Evolutionary conservation across 2,888 invertebrate species (phyloP).

Genomic region (Meteorus cinctellus): DNA sequence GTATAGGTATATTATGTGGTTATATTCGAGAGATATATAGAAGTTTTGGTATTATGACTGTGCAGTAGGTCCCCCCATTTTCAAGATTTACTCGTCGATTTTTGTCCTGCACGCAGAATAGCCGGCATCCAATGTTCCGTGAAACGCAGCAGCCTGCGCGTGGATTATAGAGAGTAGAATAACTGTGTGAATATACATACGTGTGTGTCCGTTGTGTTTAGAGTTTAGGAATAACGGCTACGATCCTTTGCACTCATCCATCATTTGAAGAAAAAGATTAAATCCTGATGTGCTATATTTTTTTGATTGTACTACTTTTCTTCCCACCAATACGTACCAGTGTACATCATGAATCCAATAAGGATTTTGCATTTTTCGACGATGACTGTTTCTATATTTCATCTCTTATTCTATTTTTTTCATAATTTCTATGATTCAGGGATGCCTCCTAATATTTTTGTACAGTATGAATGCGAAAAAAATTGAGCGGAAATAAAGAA

Average conservation of each 20-base stretch:
- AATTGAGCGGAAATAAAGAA: not conserved
- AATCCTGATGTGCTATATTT: not conserved
- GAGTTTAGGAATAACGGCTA: constrained; percentile 1
- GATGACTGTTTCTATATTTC: too few relatives aligned
- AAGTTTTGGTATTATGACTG: constrained; percentile 39
- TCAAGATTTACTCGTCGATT: constrained; percentile 16
- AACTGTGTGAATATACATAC: not conserved
- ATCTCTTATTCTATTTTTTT: too few relatives aligned
- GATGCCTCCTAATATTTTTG: not conserved
- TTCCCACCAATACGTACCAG: too few relatives aligned
- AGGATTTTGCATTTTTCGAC: too few relatives aligned
- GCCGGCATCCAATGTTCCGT: constrained; percentile 33
- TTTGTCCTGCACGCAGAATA: constrained; percentile 15
- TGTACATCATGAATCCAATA: too few relatives aligned
- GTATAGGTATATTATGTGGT: constrained; percentile 14
- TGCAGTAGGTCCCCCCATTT: constrained; percentile 10
- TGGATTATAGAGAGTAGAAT: constrained; percentile 23
- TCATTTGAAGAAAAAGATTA: not conserved
- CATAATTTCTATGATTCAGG: not conserved
- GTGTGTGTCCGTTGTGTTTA: not conserved
- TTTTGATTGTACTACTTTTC: too few relatives aligned
- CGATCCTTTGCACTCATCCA: constrained; percentile 22
- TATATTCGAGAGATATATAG: constrained; percentile 25
- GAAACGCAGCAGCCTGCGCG: constrained; percentile 26
- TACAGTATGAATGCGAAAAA: not conserved